These are phyloP conservation scores for Sinonovacula constricta DNA, from an alignment of 1,140 invertebrate genomes.

Conservation along the genomic window DNA sequence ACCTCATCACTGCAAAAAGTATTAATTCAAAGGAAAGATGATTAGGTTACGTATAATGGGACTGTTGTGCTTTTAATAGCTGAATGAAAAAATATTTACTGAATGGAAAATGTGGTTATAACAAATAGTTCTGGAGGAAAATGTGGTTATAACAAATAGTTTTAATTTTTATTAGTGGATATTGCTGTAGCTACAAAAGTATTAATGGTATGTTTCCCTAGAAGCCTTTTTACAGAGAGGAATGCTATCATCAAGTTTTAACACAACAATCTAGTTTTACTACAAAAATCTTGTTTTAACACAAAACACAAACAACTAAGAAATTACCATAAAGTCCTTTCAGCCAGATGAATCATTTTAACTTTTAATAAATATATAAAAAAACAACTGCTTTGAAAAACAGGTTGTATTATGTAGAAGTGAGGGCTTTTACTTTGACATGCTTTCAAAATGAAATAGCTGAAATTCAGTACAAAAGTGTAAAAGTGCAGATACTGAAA, in stretches of 20 bases:
- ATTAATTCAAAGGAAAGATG: not conserved
- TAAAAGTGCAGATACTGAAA: not conserved
- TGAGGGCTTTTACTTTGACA: not conserved
- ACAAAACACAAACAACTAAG: no score
- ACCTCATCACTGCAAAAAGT: slow-evolving; percentile 73
- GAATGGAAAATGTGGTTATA: not conserved
- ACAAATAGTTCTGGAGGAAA: no score
- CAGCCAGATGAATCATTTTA: no score
- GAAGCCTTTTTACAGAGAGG: no score
- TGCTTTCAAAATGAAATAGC: not conserved
- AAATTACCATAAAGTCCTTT: no score
- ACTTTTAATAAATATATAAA: no score
- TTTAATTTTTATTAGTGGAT: not conserved
- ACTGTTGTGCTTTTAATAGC: not conserved
- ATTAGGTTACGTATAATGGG: not conserved
- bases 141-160: not conserved
- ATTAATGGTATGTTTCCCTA: not conserved
- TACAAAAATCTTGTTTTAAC: no score
- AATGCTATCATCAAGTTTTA: no score
- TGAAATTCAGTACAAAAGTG: not conserved
- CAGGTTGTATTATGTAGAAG: not conserved
- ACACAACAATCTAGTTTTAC: no score
- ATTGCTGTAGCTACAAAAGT: not conserved
- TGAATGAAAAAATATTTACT: slow-evolving; percentile 2
- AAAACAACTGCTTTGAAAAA: not conserved